Evolutionary conservation across 2,888 invertebrate species (phyloP).

Genomic region (Caenorhabditis sinica): DNA sequence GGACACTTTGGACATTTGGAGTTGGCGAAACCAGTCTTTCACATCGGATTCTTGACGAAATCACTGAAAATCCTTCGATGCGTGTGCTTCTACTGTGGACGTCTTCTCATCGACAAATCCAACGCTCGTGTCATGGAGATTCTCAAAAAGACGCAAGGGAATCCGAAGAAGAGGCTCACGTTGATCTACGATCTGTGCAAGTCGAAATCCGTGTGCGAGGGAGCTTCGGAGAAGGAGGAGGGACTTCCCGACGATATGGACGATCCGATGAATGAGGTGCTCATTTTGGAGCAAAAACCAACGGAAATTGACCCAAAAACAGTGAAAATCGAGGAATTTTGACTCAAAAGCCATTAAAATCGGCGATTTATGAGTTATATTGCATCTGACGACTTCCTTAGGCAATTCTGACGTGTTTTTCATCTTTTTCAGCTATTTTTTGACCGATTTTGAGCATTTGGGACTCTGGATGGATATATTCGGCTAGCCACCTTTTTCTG

Average conservation of each 20-base stretch:
- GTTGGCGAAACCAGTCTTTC: slow-evolving; percentile 97
- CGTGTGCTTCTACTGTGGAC: slow-evolving; percentile 93
- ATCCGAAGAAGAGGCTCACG: slow-evolving; percentile 94
- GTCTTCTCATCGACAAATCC: slow-evolving; percentile 94
- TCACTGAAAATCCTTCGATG: slow-evolving; percentile 89
- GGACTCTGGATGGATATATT: no score
- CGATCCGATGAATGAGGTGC: slow-evolving; percentile 53
- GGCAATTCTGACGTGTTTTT: no score
- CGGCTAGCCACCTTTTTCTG: no score
- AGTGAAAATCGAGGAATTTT: not conserved
- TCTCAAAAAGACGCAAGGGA: slow-evolving; percentile 93
- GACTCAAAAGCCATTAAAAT: slow-evolving; percentile 25
- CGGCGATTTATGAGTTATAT: slow-evolving; percentile 32
- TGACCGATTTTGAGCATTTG: no score
- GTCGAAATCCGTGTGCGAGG: slow-evolving; percentile 97
- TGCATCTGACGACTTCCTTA: no score
- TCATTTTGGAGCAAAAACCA: not conserved
- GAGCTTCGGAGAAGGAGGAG: slow-evolving; percentile 90
- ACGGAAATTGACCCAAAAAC: not conserved
- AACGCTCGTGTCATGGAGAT: slow-evolving; percentile 96
- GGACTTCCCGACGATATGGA: slow-evolving; percentile 60
- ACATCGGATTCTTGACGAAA: slow-evolving; percentile 97
- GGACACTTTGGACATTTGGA: slow-evolving; percentile 99
- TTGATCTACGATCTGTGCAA: slow-evolving; percentile 98
- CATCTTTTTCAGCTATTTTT: no score